phyloP scores from a whole-genome alignment of 2,888 invertebrate genomes.

The Aradus depressus region DNA sequence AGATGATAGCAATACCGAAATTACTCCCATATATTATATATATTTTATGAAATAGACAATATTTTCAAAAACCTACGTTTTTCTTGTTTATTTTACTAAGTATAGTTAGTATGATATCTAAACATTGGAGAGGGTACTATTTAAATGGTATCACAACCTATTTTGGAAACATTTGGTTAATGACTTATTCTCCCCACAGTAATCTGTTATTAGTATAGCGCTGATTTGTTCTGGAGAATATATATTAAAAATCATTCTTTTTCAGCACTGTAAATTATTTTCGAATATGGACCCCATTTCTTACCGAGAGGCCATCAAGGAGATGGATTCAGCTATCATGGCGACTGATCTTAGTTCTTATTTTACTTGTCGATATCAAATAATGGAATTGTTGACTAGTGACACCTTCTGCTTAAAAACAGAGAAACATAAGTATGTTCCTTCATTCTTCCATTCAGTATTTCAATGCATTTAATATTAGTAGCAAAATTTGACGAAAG shows the following conservation, averaged over 20 bases:
- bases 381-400: slow-evolving; percentile 43
- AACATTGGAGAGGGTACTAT: too few species aligned
- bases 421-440: slow-evolving; percentile 36
- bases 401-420: slow-evolving; percentile 43
- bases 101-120: too few species aligned
- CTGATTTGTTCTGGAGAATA: neutral
- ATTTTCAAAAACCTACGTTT: too few species aligned
- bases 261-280: slow-evolving; percentile 45
- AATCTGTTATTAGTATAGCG: neutral
- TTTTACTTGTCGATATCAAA: slow-evolving; percentile 44
- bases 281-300: slow-evolving; percentile 37
- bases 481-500: too few species aligned
- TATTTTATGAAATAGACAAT: too few species aligned
- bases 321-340: slow-evolving; percentile 47
- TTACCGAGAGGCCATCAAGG: slow-evolving; percentile 40
- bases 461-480: too few species aligned
- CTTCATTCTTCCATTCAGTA: too few species aligned
- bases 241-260: slow-evolving; percentile 17
- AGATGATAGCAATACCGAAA: too few species aligned
- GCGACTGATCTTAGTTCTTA: slow-evolving; percentile 49
- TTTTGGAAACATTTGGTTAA: neutral
- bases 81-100: too few species aligned
- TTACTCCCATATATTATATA: too few species aligned
- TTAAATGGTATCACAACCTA: too few species aligned
- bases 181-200: neutral